These are phyloP conservation scores for Pandemis corylana DNA, from an alignment of 2,888 invertebrate genomes.

Conservation along the genomic window DNA sequence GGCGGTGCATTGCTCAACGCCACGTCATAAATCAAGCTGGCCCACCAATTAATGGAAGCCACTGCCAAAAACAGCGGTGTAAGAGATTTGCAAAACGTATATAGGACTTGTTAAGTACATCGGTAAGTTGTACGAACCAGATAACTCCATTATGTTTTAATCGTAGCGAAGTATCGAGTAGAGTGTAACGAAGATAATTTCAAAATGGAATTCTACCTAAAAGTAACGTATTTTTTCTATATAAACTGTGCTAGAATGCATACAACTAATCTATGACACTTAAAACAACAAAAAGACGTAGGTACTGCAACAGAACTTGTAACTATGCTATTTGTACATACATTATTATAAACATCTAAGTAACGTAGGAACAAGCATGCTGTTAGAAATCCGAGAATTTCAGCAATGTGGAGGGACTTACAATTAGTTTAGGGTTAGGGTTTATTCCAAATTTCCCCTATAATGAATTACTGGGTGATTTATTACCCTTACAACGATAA, in stretches of 20 bases:
- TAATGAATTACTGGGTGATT: slow-evolving; percentile 19
- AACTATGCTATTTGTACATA: too few species aligned
- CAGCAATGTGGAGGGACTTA: slow-evolving; percentile 17
- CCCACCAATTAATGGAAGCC: slow-evolving; percentile 56
- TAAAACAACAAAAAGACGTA: neutral
- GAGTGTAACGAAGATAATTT: neutral
- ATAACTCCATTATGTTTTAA: neutral
- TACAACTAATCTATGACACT: too few species aligned
- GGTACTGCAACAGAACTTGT: neutral
- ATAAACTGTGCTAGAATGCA: too few species aligned
- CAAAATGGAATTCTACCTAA: neutral
- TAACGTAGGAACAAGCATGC: slow-evolving; percentile 1
- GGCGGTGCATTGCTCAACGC: slow-evolving; percentile 61
- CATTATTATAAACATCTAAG: neutral
- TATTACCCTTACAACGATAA: slow-evolving; percentile 27
- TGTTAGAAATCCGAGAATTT: slow-evolving; percentile 22
- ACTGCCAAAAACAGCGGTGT: slow-evolving; percentile 34
- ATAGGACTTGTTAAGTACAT: neutral
- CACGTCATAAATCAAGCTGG: slow-evolving; percentile 56
- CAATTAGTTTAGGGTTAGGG: slow-evolving; percentile 34
- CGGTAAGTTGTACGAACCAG: neutral
- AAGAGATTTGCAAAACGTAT: slow-evolving; percentile 15
- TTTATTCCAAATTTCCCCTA: slow-evolving; percentile 30
- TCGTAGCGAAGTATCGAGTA: neutral
- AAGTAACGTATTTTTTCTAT: too few species aligned